Conservation (phyloP, 37 sponge, comb jelly and placozoan species). For the Cladorhizidae sp. region DNA sequence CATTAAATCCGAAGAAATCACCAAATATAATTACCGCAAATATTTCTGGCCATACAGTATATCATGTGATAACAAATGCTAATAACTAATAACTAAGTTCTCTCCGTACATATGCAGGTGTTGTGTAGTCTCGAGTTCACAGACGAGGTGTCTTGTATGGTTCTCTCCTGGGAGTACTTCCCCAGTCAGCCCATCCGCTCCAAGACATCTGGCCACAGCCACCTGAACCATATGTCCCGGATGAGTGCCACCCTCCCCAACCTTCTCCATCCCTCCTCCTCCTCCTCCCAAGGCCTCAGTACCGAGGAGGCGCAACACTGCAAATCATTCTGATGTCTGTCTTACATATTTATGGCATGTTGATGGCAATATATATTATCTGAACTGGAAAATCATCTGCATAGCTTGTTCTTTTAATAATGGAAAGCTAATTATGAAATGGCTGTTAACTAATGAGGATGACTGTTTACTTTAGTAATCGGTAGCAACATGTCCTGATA, state of each 20-base stretch:
- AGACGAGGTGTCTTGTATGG: constrained; percentile 59
- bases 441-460: no score
- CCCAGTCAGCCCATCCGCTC: background rate
- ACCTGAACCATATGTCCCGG: background rate
- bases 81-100: no score
- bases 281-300: no score
- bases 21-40: no score
- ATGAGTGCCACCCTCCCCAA: background rate
- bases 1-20: no score
- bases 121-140: constrained; percentile 74
- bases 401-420: background rate
- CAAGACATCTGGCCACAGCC: background rate
- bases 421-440: background rate
- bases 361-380: background rate
- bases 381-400: background rate
- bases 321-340: background rate
- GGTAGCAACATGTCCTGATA: constrained; percentile 79
- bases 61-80: no score
- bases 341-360: background rate
- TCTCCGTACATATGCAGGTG: no score
- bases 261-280: background rate
- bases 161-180: constrained; percentile 68
- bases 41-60: no score
- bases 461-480: constrained; percentile 37
- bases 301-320: no score